Percentiles rank a stretch among this genome's conserved stretches.
These are phyloP conservation scores for Ancistrus triradiatus DNA, from an alignment of 2,113 vertebrate species.

Conservation along the genomic window DNA sequence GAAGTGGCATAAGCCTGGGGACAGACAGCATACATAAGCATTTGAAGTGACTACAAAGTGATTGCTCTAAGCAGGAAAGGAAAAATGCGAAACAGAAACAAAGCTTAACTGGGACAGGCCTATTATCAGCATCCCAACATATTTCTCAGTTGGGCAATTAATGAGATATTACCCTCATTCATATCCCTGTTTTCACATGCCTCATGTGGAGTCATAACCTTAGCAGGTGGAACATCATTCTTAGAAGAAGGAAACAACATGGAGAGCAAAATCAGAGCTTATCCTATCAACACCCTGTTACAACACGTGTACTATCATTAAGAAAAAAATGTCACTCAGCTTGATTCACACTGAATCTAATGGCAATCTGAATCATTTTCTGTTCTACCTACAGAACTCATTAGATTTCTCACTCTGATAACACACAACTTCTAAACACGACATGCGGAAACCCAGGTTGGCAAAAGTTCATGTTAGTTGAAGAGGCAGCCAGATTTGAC, in stretches of 20 bases:
- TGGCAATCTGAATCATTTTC: not conserved
- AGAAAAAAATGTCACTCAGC: too few relatives aligned
- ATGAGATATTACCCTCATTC: conserved; percentile 41
- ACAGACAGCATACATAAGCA: conserved; percentile 15
- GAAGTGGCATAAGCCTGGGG: conserved; percentile 30
- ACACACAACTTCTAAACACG: not conserved
- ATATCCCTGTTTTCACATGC: conserved; percentile 20
- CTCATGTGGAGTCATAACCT: conserved; percentile 14
- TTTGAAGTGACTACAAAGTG: conserved; percentile 41
- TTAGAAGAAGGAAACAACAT: not conserved
- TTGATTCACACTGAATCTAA: not conserved
- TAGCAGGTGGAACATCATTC: conserved; percentile 24
- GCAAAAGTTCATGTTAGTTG: not conserved
- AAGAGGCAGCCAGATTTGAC: conserved; percentile 23
- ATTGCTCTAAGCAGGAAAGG: conserved; percentile 33
- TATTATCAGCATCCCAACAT: conserved; percentile 44
- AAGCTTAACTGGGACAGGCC: conserved; percentile 47
- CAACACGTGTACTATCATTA: too few relatives aligned
- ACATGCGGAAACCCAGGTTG: not conserved
- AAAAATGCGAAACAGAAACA: not conserved
- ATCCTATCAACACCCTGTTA: not conserved
- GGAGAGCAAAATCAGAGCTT: not conserved
- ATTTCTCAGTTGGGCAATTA: conserved; percentile 44
- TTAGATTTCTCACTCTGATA: too few relatives aligned
- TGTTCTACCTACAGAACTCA: not conserved